Conservation (phyloP, 2,113 vertebrate genomes). For the Larimichthys crocea region DNA sequence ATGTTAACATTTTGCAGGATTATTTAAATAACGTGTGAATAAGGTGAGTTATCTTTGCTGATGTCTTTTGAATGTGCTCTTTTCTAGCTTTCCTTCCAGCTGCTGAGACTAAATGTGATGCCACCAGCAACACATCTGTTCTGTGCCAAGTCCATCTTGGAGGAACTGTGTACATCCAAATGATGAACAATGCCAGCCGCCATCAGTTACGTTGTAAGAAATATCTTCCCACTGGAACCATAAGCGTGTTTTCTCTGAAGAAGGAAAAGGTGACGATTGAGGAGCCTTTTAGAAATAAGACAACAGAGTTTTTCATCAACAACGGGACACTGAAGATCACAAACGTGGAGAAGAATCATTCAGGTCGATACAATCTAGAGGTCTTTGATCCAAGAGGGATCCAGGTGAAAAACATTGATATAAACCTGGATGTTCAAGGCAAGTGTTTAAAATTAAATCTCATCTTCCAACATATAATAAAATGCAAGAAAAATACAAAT, state of each 20-base stretch:
- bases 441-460: slow-evolving; percentile 17
- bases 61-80: background rate
- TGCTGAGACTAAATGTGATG: slow-evolving; percentile 45
- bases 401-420: fast-evolving
- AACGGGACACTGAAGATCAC: slow-evolving; percentile 64
- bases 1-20: background rate
- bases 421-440: slow-evolving; percentile 64
- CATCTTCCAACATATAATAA: background rate
- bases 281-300: slow-evolving; percentile 13
- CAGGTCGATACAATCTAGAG: slow-evolving; percentile 42
- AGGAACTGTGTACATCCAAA: slow-evolving; percentile 56
- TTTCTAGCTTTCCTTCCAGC: slow-evolving; percentile 21
- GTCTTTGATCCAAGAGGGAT: background rate
- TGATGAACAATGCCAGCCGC: slow-evolving; percentile 41
- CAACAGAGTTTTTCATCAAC: slow-evolving; percentile 32
- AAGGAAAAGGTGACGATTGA: slow-evolving; percentile 1
- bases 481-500: background rate
- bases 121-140: background rate
- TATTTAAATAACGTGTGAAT: background rate
- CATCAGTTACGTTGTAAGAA: slow-evolving; percentile 14
- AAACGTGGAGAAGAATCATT: slow-evolving; percentile 45
- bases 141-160: slow-evolving; percentile 35
- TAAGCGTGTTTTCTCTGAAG: slow-evolving; percentile 36
- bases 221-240: fast-evolving
- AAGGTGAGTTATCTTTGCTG: background rate